phyloP scores from a whole-genome alignment of 64 coral and sea anemone species.

The Stichodactyla mertensii region DNA sequence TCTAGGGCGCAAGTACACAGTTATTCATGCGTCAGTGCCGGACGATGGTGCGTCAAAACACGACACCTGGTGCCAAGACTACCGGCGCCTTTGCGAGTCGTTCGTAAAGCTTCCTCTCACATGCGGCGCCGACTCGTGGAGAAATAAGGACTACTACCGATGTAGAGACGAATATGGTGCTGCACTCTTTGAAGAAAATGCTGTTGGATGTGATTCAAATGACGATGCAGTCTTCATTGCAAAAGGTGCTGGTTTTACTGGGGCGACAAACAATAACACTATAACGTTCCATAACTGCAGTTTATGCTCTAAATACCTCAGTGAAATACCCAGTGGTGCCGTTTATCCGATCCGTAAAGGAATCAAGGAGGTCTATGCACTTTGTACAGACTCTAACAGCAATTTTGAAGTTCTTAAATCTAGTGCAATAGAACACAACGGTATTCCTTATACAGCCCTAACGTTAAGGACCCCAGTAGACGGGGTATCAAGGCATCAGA shows the following conservation, averaged over 20 bases:
- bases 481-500: constrained; percentile 37
- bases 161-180: constrained; percentile 39
- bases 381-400: constrained; percentile 40
- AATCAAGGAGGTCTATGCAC: constrained; percentile 7
- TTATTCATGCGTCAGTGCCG: constrained; percentile 17
- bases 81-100: constrained; percentile 22
- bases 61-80: constrained; percentile 38
- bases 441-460: constrained; percentile 16
- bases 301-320: constrained; percentile 4
- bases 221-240: constrained; percentile 7
- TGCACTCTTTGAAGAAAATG: constrained; percentile 17
- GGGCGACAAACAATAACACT: constrained; percentile 18
- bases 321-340: not conserved
- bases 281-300: constrained; percentile 30
- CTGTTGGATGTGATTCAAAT: constrained; percentile 13
- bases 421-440: not conserved
- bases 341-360: not conserved
- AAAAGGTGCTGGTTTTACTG: constrained; percentile 20
- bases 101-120: constrained; percentile 22
- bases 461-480: not conserved
- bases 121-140: constrained; percentile 7
- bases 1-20: constrained; percentile 4
- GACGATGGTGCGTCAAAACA: constrained; percentile 11
- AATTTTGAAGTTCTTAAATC: constrained; percentile 39
- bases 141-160: not conserved